These are phyloP conservation scores for Bombus balteatus DNA, from an alignment of 1,140 invertebrate genomes.

Conservation along the genomic window DNA sequence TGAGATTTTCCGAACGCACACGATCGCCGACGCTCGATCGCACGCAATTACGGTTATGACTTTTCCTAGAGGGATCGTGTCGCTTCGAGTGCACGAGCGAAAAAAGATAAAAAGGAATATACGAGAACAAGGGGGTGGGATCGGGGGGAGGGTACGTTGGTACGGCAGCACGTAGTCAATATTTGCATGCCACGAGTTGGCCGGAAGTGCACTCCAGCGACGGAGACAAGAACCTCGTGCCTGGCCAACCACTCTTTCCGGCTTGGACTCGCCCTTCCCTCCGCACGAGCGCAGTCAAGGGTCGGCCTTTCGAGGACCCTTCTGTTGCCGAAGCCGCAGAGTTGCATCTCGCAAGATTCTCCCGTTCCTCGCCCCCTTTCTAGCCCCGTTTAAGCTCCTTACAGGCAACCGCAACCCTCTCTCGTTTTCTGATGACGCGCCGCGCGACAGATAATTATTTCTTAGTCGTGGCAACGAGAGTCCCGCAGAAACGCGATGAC, in stretches of 20 bases:
- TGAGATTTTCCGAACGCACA: conserved; percentile 9
- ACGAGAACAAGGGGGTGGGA: not conserved
- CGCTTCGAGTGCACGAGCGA: conserved; percentile 26
- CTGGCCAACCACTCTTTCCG: conserved; percentile 62
- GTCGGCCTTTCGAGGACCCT: conserved; percentile 74
- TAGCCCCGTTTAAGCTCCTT: conserved; percentile 31
- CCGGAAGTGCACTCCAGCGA: conserved; percentile 75
- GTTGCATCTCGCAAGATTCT: conserved; percentile 72
- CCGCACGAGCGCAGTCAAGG: conserved; percentile 68
- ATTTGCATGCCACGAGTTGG: conserved; percentile 79
- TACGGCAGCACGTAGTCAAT: conserved; percentile 76
- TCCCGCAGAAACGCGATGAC: not conserved
- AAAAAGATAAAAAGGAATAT: conserved; percentile 18
- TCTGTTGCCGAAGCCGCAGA: conserved; percentile 72
- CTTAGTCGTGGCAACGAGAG: conserved; percentile 27
- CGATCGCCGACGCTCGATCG: not conserved
- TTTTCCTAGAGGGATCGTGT: conserved; percentile 26
- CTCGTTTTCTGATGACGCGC: conserved; percentile 74
- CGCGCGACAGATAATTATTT: conserved; percentile 67
- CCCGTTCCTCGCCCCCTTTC: conserved; percentile 11
- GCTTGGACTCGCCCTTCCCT: conserved; percentile 59
- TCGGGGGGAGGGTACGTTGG: not conserved
- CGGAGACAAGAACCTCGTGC: conserved; percentile 73
- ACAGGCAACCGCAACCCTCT: not conserved
- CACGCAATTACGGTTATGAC: conserved; percentile 51